phyloP scores from a whole-genome alignment of 2,797 vertebrate genomes.

The Miichthys miiuy region DNA sequence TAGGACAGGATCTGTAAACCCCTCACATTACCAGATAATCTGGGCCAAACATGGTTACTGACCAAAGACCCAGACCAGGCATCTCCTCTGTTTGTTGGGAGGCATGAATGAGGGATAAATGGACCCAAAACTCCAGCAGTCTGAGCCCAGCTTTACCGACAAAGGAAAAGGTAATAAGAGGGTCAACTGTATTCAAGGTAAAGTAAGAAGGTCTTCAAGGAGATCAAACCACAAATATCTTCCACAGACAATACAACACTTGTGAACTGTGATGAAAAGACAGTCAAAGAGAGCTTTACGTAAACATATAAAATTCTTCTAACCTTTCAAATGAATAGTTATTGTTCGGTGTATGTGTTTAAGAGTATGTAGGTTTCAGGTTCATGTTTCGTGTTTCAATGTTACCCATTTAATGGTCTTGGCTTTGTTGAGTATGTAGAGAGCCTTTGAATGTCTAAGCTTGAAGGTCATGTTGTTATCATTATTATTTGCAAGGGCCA shows the following conservation, averaged over 20 bases:
- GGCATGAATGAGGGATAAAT: too few species aligned
- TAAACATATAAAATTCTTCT: constrained; percentile 45
- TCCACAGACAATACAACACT: constrained; percentile 22
- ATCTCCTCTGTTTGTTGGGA: too few species aligned
- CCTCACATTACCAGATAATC: too few species aligned
- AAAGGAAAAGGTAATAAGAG: constrained; percentile 9
- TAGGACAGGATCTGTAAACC: too few species aligned
- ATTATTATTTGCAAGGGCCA: constrained; percentile 56
- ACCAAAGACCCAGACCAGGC: too few species aligned
- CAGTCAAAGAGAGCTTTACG: constrained; percentile 1
- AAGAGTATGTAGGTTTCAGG: constrained; percentile 22
- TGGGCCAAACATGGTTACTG: too few species aligned
- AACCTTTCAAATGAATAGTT: constrained; percentile 48
- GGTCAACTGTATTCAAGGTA: constrained; percentile 44
- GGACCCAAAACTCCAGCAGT: too few species aligned
- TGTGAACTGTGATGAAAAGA: constrained; percentile 32
- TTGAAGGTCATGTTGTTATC: constrained; percentile 49
- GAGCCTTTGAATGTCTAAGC: constrained; percentile 34
- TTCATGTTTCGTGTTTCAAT: too few species aligned
- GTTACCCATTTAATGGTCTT: constrained; percentile 18
- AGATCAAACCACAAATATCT: constrained; percentile 17
- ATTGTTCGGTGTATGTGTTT: constrained; percentile 36
- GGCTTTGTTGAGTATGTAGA: constrained; percentile 41
- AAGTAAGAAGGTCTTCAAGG: constrained; percentile 28
- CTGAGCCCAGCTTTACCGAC: too few species aligned